Percentiles rank a stretch among this genome's conserved stretches.
Conservation (phyloP, 2,888 invertebrate genomes). For the Drosophila prolongata region DNA sequence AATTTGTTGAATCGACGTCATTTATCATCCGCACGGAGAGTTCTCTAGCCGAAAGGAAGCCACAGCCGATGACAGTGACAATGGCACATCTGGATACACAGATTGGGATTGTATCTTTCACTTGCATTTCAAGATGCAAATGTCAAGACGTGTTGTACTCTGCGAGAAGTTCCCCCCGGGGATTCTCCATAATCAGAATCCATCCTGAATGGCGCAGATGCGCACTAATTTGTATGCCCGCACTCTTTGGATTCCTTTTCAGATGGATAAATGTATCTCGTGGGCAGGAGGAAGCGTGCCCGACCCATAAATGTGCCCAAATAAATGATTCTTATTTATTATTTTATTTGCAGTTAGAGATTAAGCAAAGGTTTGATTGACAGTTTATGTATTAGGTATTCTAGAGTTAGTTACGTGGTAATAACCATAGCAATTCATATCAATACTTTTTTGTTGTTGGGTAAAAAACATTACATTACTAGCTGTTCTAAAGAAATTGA, state of each 20-base stretch:
- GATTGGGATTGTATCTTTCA: constrained; percentile 82
- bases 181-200: constrained; percentile 1
- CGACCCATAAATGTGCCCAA: constrained; percentile 6
- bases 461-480: too few relatives aligned
- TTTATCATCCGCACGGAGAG: constrained; percentile 79
- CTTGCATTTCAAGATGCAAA: constrained; percentile 82
- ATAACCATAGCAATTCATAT: too few relatives aligned
- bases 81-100: constrained; percentile 65
- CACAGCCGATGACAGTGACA: constrained; percentile 56
- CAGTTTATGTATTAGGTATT: too few relatives aligned
- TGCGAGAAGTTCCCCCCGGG: constrained; percentile 3
- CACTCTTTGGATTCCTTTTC: constrained; percentile 14
- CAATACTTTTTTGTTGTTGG: too few relatives aligned
- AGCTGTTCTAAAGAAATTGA: too few relatives aligned
- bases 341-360: not conserved
- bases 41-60: constrained; percentile 33
- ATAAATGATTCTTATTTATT: constrained; percentile 23
- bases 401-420: too few relatives aligned
- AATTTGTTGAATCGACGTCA: constrained; percentile 79
- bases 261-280: constrained; percentile 7
- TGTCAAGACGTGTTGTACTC: constrained; percentile 70
- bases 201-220: constrained; percentile 47
- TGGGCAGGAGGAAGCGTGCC: constrained; percentile 16
- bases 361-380: too few relatives aligned
- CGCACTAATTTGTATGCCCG: constrained; percentile 40